Percentiles rank a stretch among this genome's conserved stretches.
Evolutionary conservation across 53 echinoderm and acorn worm genomes (phyloP).

Genomic region (Stichopus horrens): DNA sequence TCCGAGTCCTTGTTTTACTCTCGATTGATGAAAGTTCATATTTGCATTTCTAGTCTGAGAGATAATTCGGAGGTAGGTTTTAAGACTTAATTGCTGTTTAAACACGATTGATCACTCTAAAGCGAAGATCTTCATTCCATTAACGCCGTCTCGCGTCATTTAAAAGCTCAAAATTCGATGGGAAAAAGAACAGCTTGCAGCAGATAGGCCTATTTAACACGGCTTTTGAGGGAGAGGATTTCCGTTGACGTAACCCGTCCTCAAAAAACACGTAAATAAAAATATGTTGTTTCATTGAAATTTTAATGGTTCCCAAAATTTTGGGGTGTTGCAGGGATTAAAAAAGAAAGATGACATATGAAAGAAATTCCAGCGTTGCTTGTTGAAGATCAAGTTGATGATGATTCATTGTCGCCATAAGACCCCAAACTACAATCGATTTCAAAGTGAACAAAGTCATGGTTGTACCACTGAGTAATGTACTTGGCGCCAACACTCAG

Average conservation of each 20-base stretch:
- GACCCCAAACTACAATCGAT: neutral
- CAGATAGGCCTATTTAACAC: neutral
- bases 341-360: neutral
- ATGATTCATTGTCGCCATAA: neutral
- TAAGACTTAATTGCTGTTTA: neutral
- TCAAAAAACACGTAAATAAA: neutral
- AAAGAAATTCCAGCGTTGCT: neutral
- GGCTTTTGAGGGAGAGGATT: neutral
- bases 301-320: neutral
- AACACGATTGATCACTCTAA: neutral
- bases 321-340: neutral
- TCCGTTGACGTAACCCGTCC: neutral
- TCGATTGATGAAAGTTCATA: neutral
- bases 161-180: neutral
- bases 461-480: neutral
- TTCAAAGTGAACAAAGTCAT: neutral
- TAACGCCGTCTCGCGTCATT: neutral
- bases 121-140: neutral
- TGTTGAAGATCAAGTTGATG: neutral
- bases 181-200: neutral
- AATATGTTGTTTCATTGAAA: neutral
- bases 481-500: neutral
- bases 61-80: neutral
- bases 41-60: neutral
- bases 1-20: no score